Percentiles rank a stretch among this genome's conserved stretches.
Evolutionary conservation across 1,140 invertebrate species (phyloP).

Genomic region (Caerostris darwini): DNA sequence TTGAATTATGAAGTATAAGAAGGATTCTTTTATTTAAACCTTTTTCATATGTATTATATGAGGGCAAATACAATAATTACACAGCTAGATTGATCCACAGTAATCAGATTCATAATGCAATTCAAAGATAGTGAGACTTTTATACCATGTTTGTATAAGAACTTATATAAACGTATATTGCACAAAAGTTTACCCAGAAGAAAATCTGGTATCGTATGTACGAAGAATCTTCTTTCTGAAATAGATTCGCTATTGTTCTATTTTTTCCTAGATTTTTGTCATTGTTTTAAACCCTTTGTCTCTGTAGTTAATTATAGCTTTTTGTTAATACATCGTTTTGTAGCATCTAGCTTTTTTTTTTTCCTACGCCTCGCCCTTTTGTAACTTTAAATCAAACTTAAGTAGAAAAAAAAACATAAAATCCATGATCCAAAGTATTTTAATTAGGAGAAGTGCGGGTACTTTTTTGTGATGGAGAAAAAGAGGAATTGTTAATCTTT

Average conservation of each 20-base stretch:
- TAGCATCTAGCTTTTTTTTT: not conserved
- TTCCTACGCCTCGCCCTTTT: constrained; percentile 3
- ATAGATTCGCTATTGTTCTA: not conserved
- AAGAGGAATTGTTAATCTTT: constrained; percentile 17
- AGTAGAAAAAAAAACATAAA: constrained; percentile 13
- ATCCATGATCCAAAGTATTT: constrained; percentile 64
- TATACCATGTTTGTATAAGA: not conserved
- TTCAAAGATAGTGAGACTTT: too few species aligned
- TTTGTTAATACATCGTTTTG: constrained; percentile 60
- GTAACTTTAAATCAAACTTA: constrained; percentile 47
- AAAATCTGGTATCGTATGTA: not conserved
- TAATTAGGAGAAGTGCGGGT: constrained; percentile 62
- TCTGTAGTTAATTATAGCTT: constrained; percentile 68
- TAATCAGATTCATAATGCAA: too few species aligned
- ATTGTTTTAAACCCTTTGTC: constrained; percentile 50
- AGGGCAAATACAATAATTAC: too few species aligned
- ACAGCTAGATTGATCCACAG: too few species aligned
- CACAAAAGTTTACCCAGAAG: not conserved
- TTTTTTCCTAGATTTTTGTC: constrained; percentile 15
- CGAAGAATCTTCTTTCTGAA: not conserved
- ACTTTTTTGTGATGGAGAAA: constrained; percentile 46
- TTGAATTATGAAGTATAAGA: too few species aligned
- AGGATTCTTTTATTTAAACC: too few species aligned
- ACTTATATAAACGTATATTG: not conserved
- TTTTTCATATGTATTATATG: too few species aligned